Evolutionary conservation across 2,888 invertebrate species (phyloP).

Genomic region (Icerya purchasi): DNA sequence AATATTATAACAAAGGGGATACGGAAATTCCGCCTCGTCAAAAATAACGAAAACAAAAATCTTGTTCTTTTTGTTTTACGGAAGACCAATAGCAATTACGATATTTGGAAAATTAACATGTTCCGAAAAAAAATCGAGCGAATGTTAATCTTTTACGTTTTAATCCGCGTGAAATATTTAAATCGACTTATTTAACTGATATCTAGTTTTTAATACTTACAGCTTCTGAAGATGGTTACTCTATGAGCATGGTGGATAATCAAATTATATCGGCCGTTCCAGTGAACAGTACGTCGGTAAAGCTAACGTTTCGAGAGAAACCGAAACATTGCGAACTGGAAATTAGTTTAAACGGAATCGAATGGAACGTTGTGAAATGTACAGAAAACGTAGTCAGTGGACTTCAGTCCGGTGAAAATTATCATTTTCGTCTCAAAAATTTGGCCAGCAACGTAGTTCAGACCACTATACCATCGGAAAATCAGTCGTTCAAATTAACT

Average conservation of each 20-base stretch:
- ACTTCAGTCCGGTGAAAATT: slow-evolving; percentile 26
- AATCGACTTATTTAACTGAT: no score
- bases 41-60: no score
- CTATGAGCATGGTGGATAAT: slow-evolving; percentile 10
- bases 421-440: slow-evolving; percentile 26
- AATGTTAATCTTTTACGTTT: no score
- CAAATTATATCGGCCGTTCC: slow-evolving; percentile 22
- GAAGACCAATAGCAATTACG: no score
- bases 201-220: neutral
- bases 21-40: no score
- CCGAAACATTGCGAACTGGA: slow-evolving; percentile 25
- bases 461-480: slow-evolving; percentile 17
- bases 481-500: slow-evolving; percentile 7
- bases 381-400: slow-evolving; percentile 17
- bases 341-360: slow-evolving; percentile 25
- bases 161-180: no score
- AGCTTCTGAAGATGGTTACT: slow-evolving; percentile 7
- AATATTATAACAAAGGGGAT: no score
- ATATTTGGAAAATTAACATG: no score
- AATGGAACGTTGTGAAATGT: slow-evolving; percentile 23
- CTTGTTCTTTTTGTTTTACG: no score
- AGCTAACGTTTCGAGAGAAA: slow-evolving; percentile 26
- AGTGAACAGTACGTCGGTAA: slow-evolving; percentile 26
- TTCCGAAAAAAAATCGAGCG: no score
- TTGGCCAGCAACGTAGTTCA: slow-evolving; percentile 19